phyloP scores from a whole-genome alignment of 2,113 vertebrate genomes.

The Euleptes europaea region DNA sequence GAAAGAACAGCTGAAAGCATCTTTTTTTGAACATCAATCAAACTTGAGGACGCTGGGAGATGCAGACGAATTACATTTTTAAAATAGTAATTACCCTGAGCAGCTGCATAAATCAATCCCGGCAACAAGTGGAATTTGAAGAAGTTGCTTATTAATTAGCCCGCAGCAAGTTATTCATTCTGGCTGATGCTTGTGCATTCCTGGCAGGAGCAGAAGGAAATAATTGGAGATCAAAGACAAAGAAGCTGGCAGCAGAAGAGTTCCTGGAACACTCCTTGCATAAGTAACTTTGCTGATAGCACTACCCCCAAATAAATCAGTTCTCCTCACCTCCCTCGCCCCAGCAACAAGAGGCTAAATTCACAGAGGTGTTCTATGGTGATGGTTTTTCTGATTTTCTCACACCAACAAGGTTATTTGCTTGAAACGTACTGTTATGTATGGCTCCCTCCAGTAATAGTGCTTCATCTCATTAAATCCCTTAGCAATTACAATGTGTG shows the following conservation, averaged over 20 bases:
- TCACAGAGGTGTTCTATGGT: background rate
- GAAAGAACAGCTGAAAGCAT: conserved; percentile 63
- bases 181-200: conserved; percentile 61
- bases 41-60: conserved; percentile 55
- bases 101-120: conserved; percentile 54
- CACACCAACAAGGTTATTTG: background rate
- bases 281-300: conserved; percentile 33
- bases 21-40: conserved; percentile 56
- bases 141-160: conserved; percentile 72
- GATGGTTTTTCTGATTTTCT: background rate
- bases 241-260: conserved; percentile 51
- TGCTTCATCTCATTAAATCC: background rate
- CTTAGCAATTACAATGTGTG: background rate
- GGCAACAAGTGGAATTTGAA: conserved; percentile 65
- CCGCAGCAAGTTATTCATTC: conserved; percentile 64
- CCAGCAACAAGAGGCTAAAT: conserved; percentile 34
- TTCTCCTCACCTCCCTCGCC: background rate
- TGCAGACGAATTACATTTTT: conserved; percentile 70
- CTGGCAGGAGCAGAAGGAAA: conserved; percentile 66
- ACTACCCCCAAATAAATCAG: conserved; percentile 46
- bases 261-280: conserved; percentile 28
- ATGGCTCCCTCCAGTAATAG: background rate
- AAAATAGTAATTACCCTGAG: conserved; percentile 66
- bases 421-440: conserved; percentile 4
- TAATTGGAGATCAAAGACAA: conserved; percentile 43